Conservation (phyloP, 2,113 vertebrate genomes). For the Periophthalmus modestus region DNA sequence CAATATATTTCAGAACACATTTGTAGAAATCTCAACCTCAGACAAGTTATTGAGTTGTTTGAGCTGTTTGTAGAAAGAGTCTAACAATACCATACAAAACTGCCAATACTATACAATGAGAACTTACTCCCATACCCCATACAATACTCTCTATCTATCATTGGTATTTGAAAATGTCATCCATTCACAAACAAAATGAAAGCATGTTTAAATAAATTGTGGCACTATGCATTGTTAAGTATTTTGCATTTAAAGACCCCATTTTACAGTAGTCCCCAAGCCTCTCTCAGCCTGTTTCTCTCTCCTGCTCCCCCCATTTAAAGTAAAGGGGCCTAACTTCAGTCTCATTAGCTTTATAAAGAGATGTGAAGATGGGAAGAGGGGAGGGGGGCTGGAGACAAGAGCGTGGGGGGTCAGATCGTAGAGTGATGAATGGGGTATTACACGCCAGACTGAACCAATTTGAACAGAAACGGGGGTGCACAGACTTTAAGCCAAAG, state of each 20-base stretch:
- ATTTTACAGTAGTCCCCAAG: not conserved
- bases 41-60: too few species aligned
- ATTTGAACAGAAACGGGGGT: constrained; percentile 60
- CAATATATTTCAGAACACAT: too few species aligned
- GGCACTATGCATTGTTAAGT: not conserved
- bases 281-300: constrained; percentile 24
- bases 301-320: constrained; percentile 38
- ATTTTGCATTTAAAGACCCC: not conserved
- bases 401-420: constrained; percentile 69
- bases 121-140: too few species aligned
- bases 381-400: constrained; percentile 56
- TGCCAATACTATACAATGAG: too few species aligned
- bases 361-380: constrained; percentile 70
- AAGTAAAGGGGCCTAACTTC: constrained; percentile 72
- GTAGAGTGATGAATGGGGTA: constrained; percentile 78
- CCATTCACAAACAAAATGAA: too few species aligned
- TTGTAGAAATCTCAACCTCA: too few species aligned
- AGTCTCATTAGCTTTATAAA: constrained; percentile 84
- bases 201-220: not conserved
- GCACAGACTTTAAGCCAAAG: constrained; percentile 33
- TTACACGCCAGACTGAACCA: constrained; percentile 77
- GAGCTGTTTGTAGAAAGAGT: too few species aligned
- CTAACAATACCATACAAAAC: too few species aligned
- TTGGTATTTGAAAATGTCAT: too few species aligned
- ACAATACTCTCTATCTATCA: too few species aligned